Conservation (phyloP, 2,113 vertebrate genomes). For the Sciurus niger region DNA sequence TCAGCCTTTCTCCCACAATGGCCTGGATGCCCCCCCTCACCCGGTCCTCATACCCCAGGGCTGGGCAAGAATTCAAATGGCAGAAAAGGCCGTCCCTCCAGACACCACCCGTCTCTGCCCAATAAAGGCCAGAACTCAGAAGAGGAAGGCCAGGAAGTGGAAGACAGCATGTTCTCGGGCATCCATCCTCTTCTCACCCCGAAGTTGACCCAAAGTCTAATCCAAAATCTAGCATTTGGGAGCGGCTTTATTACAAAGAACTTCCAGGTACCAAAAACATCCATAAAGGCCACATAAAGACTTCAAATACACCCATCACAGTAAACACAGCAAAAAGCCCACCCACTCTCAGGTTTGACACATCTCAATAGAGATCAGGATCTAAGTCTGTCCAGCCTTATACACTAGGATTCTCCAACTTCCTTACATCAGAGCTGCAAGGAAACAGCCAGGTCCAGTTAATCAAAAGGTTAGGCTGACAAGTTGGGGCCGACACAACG, state of each 20-base stretch:
- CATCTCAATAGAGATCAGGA: not conserved
- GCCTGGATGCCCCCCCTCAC: not conserved
- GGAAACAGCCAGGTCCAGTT: not conserved
- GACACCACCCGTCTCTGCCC: slow-evolving; percentile 53
- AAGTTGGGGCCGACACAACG: not conserved
- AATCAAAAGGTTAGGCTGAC: not conserved
- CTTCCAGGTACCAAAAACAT: not conserved
- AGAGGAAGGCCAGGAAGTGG: slow-evolving; percentile 41
- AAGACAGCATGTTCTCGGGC: slow-evolving; percentile 32
- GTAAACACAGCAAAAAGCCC: not conserved
- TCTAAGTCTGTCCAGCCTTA: not conserved
- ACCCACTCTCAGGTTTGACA: not conserved
- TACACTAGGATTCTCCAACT: not conserved
- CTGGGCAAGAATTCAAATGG: slow-evolving; percentile 58
- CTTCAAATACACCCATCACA: not conserved
- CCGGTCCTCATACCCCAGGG: slow-evolving; percentile 17
- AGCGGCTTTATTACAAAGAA: not conserved
- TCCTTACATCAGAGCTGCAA: not conserved
- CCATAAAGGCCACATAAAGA: not conserved
- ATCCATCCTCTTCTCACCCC: slow-evolving; percentile 13
- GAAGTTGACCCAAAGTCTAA: slow-evolving; percentile 39
- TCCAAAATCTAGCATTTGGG: not conserved
- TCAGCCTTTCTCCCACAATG: slow-evolving; percentile 43
- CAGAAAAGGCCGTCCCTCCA: slow-evolving; percentile 58
- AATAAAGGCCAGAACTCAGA: slow-evolving; percentile 37